Percentiles rank a stretch among this genome's conserved stretches.
phyloP scores from a whole-genome alignment of 2,888 invertebrate genomes.

The Malachius bipustulatus region DNA sequence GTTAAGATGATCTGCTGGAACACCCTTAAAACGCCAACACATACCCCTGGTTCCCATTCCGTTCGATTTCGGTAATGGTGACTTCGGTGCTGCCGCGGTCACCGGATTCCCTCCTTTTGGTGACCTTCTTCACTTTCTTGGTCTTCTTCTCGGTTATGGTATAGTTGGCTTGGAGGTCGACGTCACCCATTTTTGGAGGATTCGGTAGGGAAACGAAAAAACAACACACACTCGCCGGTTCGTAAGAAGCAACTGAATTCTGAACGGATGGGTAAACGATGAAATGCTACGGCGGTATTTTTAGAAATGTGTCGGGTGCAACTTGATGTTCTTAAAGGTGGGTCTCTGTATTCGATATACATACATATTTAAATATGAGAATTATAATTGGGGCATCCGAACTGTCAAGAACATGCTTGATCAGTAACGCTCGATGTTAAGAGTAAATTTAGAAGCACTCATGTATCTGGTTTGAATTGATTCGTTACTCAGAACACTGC shows the following conservation, averaged over 20 bases:
- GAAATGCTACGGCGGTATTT: conserved; percentile 28
- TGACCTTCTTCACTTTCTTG: conserved; percentile 84
- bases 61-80: conserved; percentile 69
- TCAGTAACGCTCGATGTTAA: too few relatives aligned
- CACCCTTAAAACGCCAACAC: conserved; percentile 52
- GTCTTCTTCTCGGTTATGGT: conserved; percentile 75
- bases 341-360: too few relatives aligned
- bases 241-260: conserved; percentile 26
- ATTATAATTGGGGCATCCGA: too few relatives aligned
- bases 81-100: conserved; percentile 60
- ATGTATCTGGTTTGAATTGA: too few relatives aligned
- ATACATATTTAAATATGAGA: too few relatives aligned
- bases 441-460: too few relatives aligned
- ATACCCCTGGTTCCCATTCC: conserved; percentile 65
- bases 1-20: too few relatives aligned
- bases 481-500: too few relatives aligned
- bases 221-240: conserved; percentile 20
- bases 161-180: conserved; percentile 76
- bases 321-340: too few relatives aligned
- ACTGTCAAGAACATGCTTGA: too few relatives aligned
- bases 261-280: conserved; percentile 7
- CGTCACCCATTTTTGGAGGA: conserved; percentile 65
- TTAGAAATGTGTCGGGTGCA: conserved; percentile 37
- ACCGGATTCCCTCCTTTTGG: conserved; percentile 65
- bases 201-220: background rate